Evolutionary conservation across 2,797 vertebrate species (phyloP), one percentile per base, ranked within the genome.

Genomic region (Sylvia borin): DNA sequence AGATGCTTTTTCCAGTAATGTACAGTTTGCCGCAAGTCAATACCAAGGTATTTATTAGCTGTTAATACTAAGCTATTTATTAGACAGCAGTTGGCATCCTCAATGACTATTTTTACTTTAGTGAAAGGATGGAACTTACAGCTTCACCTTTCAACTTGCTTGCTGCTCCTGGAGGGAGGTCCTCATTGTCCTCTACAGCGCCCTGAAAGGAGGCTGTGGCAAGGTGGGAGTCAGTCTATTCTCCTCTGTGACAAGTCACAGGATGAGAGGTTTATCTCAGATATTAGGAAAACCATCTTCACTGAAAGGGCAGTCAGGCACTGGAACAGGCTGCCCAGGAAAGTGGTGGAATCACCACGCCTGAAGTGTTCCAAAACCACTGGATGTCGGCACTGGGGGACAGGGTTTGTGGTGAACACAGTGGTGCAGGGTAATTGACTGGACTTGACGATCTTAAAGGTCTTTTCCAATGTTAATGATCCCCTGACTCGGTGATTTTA

Each of bases 211-310:
- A 84, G 21, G 31, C 13, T 65, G 51, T 0, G 40, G 50, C 43
- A 51, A 24, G 4, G 21, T 42, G 47, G 16, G 22, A 40, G 31
- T 66, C 47, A 15, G 26, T 12, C 43, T n/a, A 27, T 57, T 31
- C 43, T 76, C 27, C 11, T 13, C 38, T 7, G 13, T 48, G 48
- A 68, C 8, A 48, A 74, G 18, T 16, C 42, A 34, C n/a, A 51
- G 32, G 11, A 78, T 0, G 1, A 8, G 26, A 78, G 10, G 11
- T 32, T 72, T 26, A 7, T 32, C 31, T 7, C 2, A 0, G 12
- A 3, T n/a, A 29, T 32, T 6, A 60, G 31, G 19, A 78, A 78
- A 65, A 66, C 5, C 19, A 53, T 38, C 53, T 32, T 29, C 60
- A 48, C 22, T 72, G 47, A 60, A 27, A 53, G 34, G 13, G 40